Evolutionary conservation across 2,113 vertebrate genomes (phyloP).

Genomic region (Microcebus griseorufus): DNA sequence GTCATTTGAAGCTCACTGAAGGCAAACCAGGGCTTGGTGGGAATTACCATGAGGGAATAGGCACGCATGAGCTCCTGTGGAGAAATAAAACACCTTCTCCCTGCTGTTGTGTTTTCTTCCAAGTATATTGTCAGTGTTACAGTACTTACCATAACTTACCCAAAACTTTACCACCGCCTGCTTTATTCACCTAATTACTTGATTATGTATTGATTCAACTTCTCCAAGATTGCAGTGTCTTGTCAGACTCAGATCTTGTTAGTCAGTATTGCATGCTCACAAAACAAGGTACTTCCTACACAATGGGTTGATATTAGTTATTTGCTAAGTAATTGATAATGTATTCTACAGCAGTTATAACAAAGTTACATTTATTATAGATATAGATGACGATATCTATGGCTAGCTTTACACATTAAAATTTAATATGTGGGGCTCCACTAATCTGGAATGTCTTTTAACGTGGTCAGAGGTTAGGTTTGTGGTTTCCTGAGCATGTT

Average conservation of each 20-base stretch:
- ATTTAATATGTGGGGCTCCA: neutral
- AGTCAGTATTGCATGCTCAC: neutral
- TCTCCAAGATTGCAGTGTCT: neutral
- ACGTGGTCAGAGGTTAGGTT: neutral
- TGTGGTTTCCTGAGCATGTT: neutral
- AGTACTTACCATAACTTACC: neutral
- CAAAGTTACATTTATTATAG: neutral
- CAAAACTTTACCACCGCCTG: neutral
- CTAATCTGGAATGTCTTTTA: neutral
- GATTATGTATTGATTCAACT: neutral
- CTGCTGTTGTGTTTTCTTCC: neutral
- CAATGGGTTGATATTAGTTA: neutral
- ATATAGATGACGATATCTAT: neutral
- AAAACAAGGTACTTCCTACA: neutral
- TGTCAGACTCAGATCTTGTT: neutral
- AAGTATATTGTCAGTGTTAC: neutral
- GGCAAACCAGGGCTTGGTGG: neutral
- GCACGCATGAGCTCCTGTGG: neutral
- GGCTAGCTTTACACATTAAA: neutral
- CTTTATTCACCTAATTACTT: neutral
- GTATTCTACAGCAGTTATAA: neutral
- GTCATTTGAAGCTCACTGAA: neutral
- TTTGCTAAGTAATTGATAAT: neutral
- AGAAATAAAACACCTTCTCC: neutral
- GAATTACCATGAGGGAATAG: neutral